Base-by-base conservation (phyloP, 1,140 invertebrate species). In the Camponotus floridanus region DNA sequence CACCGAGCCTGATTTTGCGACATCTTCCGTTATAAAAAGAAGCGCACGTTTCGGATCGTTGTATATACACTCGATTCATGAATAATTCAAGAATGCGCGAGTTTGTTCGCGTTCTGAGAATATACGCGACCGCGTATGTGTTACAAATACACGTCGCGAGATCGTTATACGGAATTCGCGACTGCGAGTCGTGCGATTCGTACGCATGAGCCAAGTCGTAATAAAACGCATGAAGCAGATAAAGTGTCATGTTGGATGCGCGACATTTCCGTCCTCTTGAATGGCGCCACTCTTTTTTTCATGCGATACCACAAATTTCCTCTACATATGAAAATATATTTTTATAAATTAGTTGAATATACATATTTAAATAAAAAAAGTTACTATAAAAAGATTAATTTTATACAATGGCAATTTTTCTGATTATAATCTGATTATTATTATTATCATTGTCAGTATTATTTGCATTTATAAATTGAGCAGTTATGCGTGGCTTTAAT, bases 81-180 rank as follows among this genome's bases (percentile, higher is more conserved):
- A 91, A 91, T 91, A 88, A 91, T 91, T 91, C 89, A 88, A 36
- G 48, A 3, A 62, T 26, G n/a, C 9, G 48, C 71, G 73, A 85
- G 83, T 85, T 88, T 86, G 62, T 76, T 64, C 39, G 74, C 80
- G 84, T 86, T 90, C 90, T 74, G 81, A 87, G 55, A 81, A 90
- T 51, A 51, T 51, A 51, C 57, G 74, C 86, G 78, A 33, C 80
- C 78, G 51, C 42, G 78, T 88, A 85, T 88, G 84, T 51, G 86
- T 86, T 87, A 83, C 81, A 76, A 64, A 70, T 26, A 39, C 48
- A 68, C 48, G 21, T 18, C 21, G 21, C 39, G 39, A 42, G 33
- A 59, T 33, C 55, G 57, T 45, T 62, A 61, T 64, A 62, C 64
- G 73, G 62, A 71, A 55, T 80, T 81, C 80, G 76, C 57, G 67